Percentiles rank a stretch among this genome's conserved stretches.
Evolutionary conservation across 2,888 invertebrate genomes (phyloP).

Genomic region (Drosophila histrio): DNA sequence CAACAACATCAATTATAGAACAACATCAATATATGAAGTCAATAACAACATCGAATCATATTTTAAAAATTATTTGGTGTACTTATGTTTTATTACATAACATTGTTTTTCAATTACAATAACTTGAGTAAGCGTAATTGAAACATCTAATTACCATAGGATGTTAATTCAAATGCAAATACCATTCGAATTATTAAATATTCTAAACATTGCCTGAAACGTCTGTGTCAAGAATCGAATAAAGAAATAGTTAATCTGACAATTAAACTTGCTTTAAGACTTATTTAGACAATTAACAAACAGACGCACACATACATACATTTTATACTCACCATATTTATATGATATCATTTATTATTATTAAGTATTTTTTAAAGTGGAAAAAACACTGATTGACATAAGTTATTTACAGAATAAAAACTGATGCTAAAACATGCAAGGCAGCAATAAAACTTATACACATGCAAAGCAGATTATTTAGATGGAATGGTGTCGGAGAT

Average conservation of each 20-base stretch:
- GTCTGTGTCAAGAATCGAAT: constrained; percentile 10
- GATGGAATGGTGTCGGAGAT: too few relatives aligned
- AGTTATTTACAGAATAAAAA: constrained; percentile 16
- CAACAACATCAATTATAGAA: constrained; percentile 74
- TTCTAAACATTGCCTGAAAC: background rate
- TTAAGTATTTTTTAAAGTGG: background rate
- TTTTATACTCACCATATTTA: constrained; percentile 41
- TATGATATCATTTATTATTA: background rate
- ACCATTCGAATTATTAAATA: background rate
- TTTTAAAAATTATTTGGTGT: constrained; percentile 43
- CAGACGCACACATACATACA: constrained; percentile 38
- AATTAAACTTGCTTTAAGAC: constrained; percentile 16
- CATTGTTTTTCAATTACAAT: constrained; percentile 12
- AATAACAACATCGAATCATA: constrained; percentile 78
- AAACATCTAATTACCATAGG: constrained; percentile 5
- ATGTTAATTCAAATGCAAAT: constrained; percentile 2
- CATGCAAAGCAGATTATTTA: background rate
- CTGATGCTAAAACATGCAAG: constrained; percentile 11
- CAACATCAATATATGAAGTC: constrained; percentile 80
- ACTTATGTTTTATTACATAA: constrained; percentile 16
- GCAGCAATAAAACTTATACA: background rate
- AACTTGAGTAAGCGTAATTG: constrained; percentile 13
- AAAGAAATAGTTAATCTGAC: constrained; percentile 6
- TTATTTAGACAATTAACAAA: constrained; percentile 32
- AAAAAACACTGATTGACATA: background rate